Percentiles rank a stretch among this genome's conserved stretches.
These are phyloP conservation scores for Sibirionetta formosa DNA, from an alignment of 2,797 vertebrate genomes.

Conservation along the genomic window DNA sequence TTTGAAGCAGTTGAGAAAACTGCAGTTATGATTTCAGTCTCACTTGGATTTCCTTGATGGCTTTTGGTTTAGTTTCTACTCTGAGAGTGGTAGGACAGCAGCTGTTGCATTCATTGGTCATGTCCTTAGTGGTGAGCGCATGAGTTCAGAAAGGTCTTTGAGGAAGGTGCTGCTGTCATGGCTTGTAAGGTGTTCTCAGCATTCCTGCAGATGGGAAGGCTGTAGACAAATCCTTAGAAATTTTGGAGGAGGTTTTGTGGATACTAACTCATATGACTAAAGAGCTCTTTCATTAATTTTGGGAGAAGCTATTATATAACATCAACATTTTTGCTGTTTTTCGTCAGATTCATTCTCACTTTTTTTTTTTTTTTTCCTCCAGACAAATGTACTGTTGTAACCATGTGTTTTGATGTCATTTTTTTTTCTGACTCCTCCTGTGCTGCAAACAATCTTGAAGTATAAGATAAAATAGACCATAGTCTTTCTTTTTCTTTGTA, in stretches of 20 bases:
- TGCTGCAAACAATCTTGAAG: background rate
- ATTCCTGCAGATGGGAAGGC: background rate
- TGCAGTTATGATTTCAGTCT: background rate
- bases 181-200: background rate
- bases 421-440: background rate
- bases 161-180: background rate
- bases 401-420: background rate
- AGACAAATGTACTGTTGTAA: background rate
- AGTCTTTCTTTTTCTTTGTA: background rate
- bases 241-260: background rate
- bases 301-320: background rate
- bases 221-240: background rate
- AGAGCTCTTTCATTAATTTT: background rate
- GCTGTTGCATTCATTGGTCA: background rate
- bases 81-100: background rate
- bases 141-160: background rate
- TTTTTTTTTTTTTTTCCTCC: too few species aligned
- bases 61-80: background rate
- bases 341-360: background rate
- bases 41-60: background rate
- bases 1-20: background rate
- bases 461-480: background rate
- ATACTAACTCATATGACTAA: background rate
- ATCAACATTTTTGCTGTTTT: background rate
- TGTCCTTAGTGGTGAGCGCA: rapidly evolving